Conservation (phyloP, 2,888 invertebrate genomes). For the Horisme vitalbata region DNA sequence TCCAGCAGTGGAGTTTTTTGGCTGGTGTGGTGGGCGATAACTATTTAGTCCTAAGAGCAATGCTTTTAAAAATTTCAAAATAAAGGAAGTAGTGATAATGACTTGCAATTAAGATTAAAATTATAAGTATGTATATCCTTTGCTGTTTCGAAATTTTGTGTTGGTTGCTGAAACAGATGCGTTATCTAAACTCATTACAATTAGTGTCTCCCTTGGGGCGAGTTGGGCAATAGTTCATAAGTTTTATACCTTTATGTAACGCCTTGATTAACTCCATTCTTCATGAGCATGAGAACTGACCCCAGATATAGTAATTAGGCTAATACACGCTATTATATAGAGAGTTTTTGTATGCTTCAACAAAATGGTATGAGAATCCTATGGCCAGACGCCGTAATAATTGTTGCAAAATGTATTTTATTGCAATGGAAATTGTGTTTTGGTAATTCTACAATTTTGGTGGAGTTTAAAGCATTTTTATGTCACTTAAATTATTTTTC, state of each 20-base stretch:
- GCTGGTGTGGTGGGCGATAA: not conserved
- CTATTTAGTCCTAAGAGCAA: no score
- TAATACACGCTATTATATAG: slow-evolving; percentile 29
- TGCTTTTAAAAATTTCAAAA: slow-evolving; percentile 10
- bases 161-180: slow-evolving; percentile 12
- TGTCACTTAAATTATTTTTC: no score
- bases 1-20: no score
- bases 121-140: not conserved
- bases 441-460: no score
- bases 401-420: no score
- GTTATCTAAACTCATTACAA: slow-evolving; percentile 21
- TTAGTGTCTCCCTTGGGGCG: slow-evolving; percentile 33
- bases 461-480: no score
- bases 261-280: slow-evolving; percentile 34
- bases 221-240: slow-evolving; percentile 33
- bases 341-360: slow-evolving; percentile 16
- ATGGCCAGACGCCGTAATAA: no score
- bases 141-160: slow-evolving; percentile 11
- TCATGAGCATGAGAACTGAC: slow-evolving; percentile 34
- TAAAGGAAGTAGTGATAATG: slow-evolving; percentile 6
- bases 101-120: slow-evolving; percentile 6
- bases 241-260: slow-evolving; percentile 34
- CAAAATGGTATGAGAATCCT: slow-evolving; percentile 6
- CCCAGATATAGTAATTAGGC: slow-evolving; percentile 30
- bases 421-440: no score